Base-by-base conservation (phyloP, 2,888 invertebrate species). In the Tachina fera region DNA sequence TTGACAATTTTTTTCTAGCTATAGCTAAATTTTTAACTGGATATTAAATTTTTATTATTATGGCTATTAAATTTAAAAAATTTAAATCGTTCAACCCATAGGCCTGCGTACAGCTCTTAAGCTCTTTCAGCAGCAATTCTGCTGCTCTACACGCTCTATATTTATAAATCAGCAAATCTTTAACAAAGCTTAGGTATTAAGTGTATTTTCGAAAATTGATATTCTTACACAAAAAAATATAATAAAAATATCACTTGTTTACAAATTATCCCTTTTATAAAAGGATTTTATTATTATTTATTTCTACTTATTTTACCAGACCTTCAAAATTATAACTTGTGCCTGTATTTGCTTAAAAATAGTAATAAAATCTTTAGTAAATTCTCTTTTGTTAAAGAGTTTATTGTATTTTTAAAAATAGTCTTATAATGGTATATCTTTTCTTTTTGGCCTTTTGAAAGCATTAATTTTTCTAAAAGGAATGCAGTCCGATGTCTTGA, bases 321-420 rank as follows among this genome's bases (percentile, higher is more conserved):
- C 1, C 14, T n/a, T 14, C n/a, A 49, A 49, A 49, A 49, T 47
- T 13, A 45, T 13, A 19, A 56, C 19, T 1, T 63, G 11, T 31
- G 31, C 31, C 6, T 5, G 31, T 31, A 31, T 31, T 6, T 31
- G 31, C 31, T 31, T 31, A 0, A 31, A 31, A 31, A 31, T 31
- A 31, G 31, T 31, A 31, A 31, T 31, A 31, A 31, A 31, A 31
- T 1, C 31, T 31, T 31, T 31, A 31, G 31, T 31, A 31, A 6
- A 6, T 31, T 31, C 31, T 53, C 39, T 19, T 49, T 74, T 74
- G 43, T 74, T 41, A 31, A 5, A 31, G 72, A 72, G 47, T 72
- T 39, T 39, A 9, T 45, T 9, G 47, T 72, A 39, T 72, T 71
- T 49, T 39, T 16, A n/a, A 11, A 47, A 47, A 60, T n/a, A 56